These are phyloP conservation scores for Pomacea canaliculata DNA, from an alignment of 2,888 invertebrate genomes.

Conservation along the genomic window DNA sequence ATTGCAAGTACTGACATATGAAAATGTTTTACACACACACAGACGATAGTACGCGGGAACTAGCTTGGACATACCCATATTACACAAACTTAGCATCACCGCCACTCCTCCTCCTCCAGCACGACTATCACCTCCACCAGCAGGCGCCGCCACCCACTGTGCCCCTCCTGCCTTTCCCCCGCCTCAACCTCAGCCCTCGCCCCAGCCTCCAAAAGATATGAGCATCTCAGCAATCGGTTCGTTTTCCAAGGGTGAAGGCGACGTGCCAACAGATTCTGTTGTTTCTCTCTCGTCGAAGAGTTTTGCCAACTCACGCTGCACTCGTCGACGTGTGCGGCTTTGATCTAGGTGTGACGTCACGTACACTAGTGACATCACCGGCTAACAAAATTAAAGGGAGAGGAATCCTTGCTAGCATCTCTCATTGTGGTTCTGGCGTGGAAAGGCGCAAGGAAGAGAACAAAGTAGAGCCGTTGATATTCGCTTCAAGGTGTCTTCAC, in stretches of 20 bases:
- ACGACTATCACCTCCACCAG: background rate
- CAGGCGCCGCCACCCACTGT: conserved; percentile 3
- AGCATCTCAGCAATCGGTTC: background rate
- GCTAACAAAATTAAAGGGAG: no score
- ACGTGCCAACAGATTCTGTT: no score
- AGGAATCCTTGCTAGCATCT: no score
- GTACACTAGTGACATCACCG: no score
- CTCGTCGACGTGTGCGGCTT: background rate
- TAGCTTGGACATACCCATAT: background rate
- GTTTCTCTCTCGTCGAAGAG: background rate
- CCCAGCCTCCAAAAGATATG: background rate
- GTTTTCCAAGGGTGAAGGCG: background rate
- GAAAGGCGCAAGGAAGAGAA: no score
- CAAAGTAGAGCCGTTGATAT: no score
- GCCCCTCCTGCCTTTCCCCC: background rate
- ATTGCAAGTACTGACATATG: no score
- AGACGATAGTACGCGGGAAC: no score
- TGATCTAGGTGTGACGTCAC: no score
- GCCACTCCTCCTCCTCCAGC: background rate
- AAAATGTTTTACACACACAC: no score
- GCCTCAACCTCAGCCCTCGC: background rate
- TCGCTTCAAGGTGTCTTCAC: no score
- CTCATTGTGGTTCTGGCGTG: no score
- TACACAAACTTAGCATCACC: background rate
- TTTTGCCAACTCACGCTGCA: conserved; percentile 3